A percentile compares a stretch with the other conserved stretches of the same genome.
phyloP scores from a whole-genome alignment of 2,888 invertebrate species.

The Incurvaria masculella region DNA sequence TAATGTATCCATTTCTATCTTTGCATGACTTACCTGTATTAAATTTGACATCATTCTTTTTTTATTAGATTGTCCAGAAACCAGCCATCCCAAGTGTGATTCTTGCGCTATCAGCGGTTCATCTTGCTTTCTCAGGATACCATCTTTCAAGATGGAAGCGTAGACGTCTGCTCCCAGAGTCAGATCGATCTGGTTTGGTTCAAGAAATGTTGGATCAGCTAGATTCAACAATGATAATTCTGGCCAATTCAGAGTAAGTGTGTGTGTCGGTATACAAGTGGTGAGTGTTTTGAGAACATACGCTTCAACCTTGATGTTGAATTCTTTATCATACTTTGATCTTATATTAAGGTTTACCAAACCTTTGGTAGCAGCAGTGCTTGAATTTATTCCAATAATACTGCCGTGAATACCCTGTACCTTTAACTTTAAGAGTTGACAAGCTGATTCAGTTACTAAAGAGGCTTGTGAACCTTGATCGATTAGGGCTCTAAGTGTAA shows the following conservation, averaged over 20 bases:
- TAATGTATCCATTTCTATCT: not conserved
- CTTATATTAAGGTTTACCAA: constrained; percentile 10
- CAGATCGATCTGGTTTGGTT: not conserved
- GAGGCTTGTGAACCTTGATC: constrained; percentile 20
- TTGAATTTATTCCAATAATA: constrained; percentile 17
- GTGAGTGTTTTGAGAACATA: constrained; percentile 14
- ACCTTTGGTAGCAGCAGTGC: constrained; percentile 11
- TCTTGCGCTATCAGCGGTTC: not conserved
- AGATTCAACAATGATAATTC: not conserved
- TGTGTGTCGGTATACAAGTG: not conserved
- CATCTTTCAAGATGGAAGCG: not conserved
- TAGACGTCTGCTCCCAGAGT: not conserved
- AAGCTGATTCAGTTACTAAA: constrained; percentile 16
- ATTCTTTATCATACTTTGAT: not conserved
- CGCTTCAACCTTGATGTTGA: constrained; percentile 9
- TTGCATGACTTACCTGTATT: not conserved
- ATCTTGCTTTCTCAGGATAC: not conserved
- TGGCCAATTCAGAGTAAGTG: not conserved
- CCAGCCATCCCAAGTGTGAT: not conserved
- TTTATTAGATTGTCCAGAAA: not conserved
- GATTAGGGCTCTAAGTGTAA: constrained; percentile 16
- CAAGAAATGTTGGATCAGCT: not conserved
- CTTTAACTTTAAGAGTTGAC: constrained; percentile 14
- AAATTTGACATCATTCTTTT: too few species aligned
- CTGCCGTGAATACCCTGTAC: constrained; percentile 13